A percentile compares a stretch with the other conserved stretches of the same genome.
Conservation (phyloP, 2,888 invertebrate genomes). For the Phasia obesa region DNA sequence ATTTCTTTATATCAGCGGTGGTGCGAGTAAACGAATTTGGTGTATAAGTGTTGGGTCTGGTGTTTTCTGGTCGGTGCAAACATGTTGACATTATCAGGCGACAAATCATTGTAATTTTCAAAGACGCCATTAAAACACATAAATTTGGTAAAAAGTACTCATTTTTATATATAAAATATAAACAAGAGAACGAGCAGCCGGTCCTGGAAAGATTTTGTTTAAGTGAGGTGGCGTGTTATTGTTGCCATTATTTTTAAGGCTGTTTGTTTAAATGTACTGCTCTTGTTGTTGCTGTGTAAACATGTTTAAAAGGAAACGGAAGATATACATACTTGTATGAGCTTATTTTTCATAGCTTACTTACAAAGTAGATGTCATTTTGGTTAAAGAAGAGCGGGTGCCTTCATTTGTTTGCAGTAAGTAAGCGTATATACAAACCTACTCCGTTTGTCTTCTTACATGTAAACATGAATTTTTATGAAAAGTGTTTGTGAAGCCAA, state of each 20-base stretch:
- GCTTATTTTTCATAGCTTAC: conserved; percentile 54
- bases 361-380: conserved; percentile 66
- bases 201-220: conserved; percentile 21
- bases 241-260: no score
- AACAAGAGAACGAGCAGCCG: background rate
- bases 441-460: conserved; percentile 22
- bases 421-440: background rate
- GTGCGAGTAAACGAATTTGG: background rate
- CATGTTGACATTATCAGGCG: conserved; percentile 71
- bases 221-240: background rate
- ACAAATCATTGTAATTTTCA: conserved; percentile 71
- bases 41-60: conserved; percentile 30
- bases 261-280: no score
- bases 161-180: background rate
- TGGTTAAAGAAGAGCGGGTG: background rate
- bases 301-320: conserved; percentile 67
- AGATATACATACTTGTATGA: conserved; percentile 63
- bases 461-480: conserved; percentile 52
- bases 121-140: conserved; percentile 71
- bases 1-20: conserved; percentile 15
- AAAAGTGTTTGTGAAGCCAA: conserved; percentile 52
- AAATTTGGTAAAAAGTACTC: conserved; percentile 43
- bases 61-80: conserved; percentile 58
- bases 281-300: conserved; percentile 37
- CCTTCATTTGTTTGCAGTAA: conserved; percentile 19